A percentile compares a stretch with the other conserved stretches of the same genome.
Evolutionary conservation across 2,113 vertebrate species (phyloP).

Genomic region (Calyptomena viridis): DNA sequence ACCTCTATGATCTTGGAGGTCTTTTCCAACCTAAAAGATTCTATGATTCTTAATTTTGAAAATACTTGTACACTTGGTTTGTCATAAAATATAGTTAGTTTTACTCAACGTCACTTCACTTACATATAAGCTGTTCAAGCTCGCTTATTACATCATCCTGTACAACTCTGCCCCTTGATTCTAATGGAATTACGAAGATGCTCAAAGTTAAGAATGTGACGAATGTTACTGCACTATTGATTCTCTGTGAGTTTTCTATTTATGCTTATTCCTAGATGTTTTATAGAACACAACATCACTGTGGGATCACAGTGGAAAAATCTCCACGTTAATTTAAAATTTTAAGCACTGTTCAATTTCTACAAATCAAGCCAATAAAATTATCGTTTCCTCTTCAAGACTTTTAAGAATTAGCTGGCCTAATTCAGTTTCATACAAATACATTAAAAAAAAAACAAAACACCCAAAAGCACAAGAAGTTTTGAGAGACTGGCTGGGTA

Average conservation of each 20-base stretch:
- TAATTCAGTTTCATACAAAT: neutral
- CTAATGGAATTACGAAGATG: neutral
- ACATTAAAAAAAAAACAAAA: neutral
- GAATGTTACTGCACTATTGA: neutral
- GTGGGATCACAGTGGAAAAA: neutral
- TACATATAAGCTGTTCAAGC: fast-evolving
- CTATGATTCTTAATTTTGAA: neutral
- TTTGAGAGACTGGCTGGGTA: neutral
- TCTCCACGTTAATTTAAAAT: neutral
- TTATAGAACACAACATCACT: neutral
- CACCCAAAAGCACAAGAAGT: neutral
- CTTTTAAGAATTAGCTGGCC: neutral
- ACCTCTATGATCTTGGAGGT: neutral
- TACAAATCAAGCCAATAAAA: neutral
- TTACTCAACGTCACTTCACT: neutral
- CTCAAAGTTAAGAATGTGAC: neutral
- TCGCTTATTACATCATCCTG: neutral
- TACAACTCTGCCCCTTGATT: neutral
- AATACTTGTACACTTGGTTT: neutral
- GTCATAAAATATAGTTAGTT: neutral
- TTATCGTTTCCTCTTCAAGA: neutral
- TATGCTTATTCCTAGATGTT: neutral
- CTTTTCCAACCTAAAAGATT: neutral
- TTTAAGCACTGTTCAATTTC: slow-evolving; percentile 2
- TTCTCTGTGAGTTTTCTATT: neutral